Conservation (phyloP, 2,113 vertebrate species). For the Eclectus roratus region DNA sequence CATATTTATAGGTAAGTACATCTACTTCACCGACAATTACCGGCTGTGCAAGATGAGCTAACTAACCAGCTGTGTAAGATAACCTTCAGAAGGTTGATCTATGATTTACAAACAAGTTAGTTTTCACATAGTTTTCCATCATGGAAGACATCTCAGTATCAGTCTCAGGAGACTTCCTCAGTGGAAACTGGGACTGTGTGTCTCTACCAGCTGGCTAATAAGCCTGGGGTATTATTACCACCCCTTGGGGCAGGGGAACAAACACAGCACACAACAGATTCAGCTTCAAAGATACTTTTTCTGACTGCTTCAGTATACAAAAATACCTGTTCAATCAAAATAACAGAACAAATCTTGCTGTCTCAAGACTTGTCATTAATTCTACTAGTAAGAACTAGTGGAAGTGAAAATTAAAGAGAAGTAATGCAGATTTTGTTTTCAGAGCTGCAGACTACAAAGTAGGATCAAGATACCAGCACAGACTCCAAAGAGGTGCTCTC, state of each 20-base stretch:
- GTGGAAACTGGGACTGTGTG: not conserved
- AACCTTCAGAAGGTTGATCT: not conserved
- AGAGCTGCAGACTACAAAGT: not conserved
- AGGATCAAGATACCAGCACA: not conserved
- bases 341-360: not conserved
- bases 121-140: not conserved
- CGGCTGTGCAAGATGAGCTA: fast-evolving
- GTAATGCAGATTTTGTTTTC: not conserved
- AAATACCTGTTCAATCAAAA: fast-evolving
- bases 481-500: not conserved
- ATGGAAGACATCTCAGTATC: not conserved
- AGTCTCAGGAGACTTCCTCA: not conserved
- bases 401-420: not conserved
- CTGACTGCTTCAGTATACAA: not conserved
- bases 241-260: not conserved
- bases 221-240: not conserved
- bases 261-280: fast-evolving
- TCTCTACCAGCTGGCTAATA: not conserved
- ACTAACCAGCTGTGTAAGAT: not conserved
- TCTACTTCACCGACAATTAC: not conserved
- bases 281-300: not conserved
- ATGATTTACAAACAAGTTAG: not conserved
- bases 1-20: not conserved
- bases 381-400: not conserved
- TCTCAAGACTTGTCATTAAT: not conserved